Percentiles rank a stretch among this genome's conserved stretches.
phyloP scores from a whole-genome alignment of 2,113 vertebrate genomes.

The Salvelinus fontinalis region DNA sequence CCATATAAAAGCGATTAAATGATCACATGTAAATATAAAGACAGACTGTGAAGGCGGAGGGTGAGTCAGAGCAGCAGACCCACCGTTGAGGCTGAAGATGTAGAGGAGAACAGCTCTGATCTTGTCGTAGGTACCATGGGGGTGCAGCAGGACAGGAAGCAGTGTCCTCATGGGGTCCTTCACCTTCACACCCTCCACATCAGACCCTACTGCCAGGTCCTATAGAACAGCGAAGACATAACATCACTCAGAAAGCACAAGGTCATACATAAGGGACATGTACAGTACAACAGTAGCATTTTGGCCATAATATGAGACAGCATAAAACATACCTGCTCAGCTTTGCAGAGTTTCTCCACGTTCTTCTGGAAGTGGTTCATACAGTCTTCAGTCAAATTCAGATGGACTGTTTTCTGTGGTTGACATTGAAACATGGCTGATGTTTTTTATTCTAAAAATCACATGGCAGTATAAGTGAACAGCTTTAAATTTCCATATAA shows the following conservation, averaged over 20 bases:
- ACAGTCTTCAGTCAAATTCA: slow-evolving; percentile 92
- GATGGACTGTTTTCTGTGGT: slow-evolving; percentile 89
- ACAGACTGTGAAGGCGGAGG: background rate
- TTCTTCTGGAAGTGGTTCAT: slow-evolving; percentile 85
- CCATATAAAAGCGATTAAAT: background rate
- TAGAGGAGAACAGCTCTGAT: slow-evolving; percentile 95
- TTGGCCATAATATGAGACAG: background rate
- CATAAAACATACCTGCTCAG: slow-evolving; percentile 85
- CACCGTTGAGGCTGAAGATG: slow-evolving; percentile 94
- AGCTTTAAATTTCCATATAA: background rate
- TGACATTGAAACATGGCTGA: slow-evolving; percentile 29
- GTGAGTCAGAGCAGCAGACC: background rate
- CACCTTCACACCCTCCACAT: slow-evolving; percentile 89
- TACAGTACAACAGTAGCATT: background rate
- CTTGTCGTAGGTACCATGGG: slow-evolving; percentile 84
- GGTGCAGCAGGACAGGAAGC: slow-evolving; percentile 89
- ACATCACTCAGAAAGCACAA: no score
- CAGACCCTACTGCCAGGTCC: slow-evolving; percentile 93
- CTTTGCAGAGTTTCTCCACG: slow-evolving; percentile 94
- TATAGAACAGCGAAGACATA: slow-evolving; percentile 40
- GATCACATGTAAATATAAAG: background rate
- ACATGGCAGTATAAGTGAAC: background rate
- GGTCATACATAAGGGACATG: no score
- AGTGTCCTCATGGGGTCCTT: slow-evolving; percentile 95
- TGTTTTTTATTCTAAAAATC: background rate